A percentile compares a stretch with the other conserved stretches of the same genome.
These are phyloP conservation scores for Eutolmus rufibarbis DNA, from an alignment of 2,888 invertebrate species.

Conservation along the genomic window DNA sequence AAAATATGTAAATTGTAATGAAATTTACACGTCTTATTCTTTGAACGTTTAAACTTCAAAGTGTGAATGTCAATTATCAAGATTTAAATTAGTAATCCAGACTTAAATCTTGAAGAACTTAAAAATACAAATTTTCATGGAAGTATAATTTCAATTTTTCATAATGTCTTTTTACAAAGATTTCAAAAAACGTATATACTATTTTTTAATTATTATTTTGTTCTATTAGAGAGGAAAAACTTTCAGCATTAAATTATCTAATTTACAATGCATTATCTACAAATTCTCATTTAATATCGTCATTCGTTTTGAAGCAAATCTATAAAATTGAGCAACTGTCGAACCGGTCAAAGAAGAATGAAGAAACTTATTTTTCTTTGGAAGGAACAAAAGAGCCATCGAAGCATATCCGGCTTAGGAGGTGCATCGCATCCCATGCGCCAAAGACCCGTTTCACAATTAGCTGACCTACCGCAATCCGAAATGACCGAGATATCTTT, in stretches of 20 bases:
- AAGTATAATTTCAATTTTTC: too few relatives aligned
- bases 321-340: not conserved
- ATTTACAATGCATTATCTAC: not conserved
- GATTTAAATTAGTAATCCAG: too few relatives aligned
- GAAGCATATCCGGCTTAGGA: not conserved
- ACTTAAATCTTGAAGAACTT: too few relatives aligned
- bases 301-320: not conserved
- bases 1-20: not conserved
- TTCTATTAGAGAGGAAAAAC: too few relatives aligned
- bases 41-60: not conserved
- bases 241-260: not conserved
- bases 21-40: not conserved
- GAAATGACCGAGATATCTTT: conserved; percentile 11
- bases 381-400: not conserved
- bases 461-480: conserved; percentile 10
- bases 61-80: too few relatives aligned
- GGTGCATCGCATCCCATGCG: not conserved
- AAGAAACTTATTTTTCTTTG: not conserved
- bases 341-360: not conserved
- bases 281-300: not conserved
- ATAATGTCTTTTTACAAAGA: too few relatives aligned
- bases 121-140: too few relatives aligned
- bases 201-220: too few relatives aligned
- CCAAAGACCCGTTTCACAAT: not conserved
- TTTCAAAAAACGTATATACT: too few relatives aligned